phyloP scores from a whole-genome alignment of 2,797 vertebrate species.

The Crocodylus rhombifer region DNA sequence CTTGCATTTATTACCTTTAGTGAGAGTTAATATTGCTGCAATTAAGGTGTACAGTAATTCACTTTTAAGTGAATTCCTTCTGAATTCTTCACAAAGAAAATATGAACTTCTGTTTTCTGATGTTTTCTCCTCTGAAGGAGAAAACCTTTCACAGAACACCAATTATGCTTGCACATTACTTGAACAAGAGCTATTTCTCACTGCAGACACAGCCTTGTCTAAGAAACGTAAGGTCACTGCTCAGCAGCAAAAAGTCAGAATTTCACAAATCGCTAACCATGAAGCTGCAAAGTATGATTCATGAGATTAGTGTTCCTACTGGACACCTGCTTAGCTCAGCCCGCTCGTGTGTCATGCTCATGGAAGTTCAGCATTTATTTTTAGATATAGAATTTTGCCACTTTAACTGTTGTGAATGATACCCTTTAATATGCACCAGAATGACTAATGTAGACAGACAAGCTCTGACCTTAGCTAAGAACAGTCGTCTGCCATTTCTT shows the following conservation, averaged over 20 bases:
- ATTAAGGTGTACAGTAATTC: slow-evolving; percentile 8
- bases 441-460: not conserved
- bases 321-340: not conserved
- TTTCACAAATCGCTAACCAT: slow-evolving; percentile 40
- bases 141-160: slow-evolving; percentile 54
- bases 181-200: not conserved
- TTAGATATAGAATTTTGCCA: not conserved
- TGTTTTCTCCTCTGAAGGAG: slow-evolving; percentile 60
- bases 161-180: slow-evolving; percentile 56
- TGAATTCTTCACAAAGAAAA: slow-evolving; percentile 50
- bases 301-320: not conserved
- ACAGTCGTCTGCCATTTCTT: not conserved
- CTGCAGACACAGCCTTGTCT: not conserved
- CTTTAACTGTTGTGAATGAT: not conserved
- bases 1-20: slow-evolving; percentile 19
- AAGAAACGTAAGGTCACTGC: slow-evolving; percentile 25
- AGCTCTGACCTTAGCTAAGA: not conserved
- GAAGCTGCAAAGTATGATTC: slow-evolving; percentile 47
- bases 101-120: slow-evolving; percentile 59
- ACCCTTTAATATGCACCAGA: not conserved
- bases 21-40: not conserved
- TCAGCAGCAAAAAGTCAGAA: slow-evolving; percentile 43
- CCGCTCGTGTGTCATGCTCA: fast-evolving
- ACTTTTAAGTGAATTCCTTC: not conserved
- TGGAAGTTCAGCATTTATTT: not conserved